Evolutionary conservation across 2,113 vertebrate genomes (phyloP), one percentile per base, ranked within the genome.

Genomic region (Chloebia gouldiae): DNA sequence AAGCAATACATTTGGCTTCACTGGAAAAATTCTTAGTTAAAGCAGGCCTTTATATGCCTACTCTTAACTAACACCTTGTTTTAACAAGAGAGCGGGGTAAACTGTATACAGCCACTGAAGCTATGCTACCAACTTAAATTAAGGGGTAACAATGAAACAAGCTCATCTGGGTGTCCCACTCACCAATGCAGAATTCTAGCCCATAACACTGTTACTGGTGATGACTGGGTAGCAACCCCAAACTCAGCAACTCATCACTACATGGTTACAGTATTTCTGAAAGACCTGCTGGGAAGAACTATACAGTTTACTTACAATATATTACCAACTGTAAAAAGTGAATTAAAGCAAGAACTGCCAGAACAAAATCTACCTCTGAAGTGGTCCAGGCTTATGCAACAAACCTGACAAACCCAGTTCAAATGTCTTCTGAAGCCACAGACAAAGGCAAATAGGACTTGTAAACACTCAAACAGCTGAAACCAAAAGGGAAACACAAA

Each of bases 401-500:
- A 51, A 93, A 70, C 30, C 60, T 49, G 27, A 86, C 11, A 73
- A 53, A 65, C 2, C 1, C 30, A 33, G 45, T 69, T 68, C 18
- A 72, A 73, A 39, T 2, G 13, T 37, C 81, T 92, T 86, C 60
- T 93, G 65, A 96, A 94, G 79, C 81, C 69, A 88, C 64, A 94
- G 81, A 40, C 50, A 18, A 57, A 78, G 37, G 42, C 49, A 89
- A 84, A 0, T 18, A 77, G 49, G 53, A 89, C 45, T 35, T 88
- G 69, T 30, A 86, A 96, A 97, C 90, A 83, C 21, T 17, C 11
- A 12, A 63, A 86, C 19, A 80, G 64, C 20, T 93, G 79, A 94
- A 63, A 89, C 7, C 39, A 21, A 92, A 95, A 88, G 49, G 28
- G 51, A 97, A 97, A 70, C 81, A 60, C 68, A 50, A 80, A 90